These are phyloP conservation scores for Fopius arisanus DNA, from an alignment of 1,140 invertebrate genomes.

Conservation along the genomic window DNA sequence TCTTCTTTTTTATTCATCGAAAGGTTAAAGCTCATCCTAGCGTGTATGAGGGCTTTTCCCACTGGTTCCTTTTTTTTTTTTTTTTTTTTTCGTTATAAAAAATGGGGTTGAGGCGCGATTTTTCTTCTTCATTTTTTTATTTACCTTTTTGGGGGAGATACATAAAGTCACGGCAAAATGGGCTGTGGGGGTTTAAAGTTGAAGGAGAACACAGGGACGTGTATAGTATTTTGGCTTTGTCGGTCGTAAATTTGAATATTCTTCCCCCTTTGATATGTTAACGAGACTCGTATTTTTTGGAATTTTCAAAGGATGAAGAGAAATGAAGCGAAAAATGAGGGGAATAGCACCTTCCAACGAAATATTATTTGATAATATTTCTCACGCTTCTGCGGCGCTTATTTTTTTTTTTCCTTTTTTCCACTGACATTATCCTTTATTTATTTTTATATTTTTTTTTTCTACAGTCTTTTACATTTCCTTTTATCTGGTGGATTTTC, in stretches of 20 bases:
- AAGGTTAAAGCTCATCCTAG: conserved; percentile 27
- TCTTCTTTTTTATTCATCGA: conserved; percentile 18
- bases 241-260: conserved; percentile 59
- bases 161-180: not conserved
- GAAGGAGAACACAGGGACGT: not conserved
- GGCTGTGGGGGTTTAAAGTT: not conserved
- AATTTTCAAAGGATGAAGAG: not conserved
- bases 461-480: not conserved
- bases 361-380: conserved; percentile 50
- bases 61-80: no score
- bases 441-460: conserved; percentile 5
- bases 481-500: not conserved
- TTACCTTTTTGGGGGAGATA: not conserved
- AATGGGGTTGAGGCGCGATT: not conserved
- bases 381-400: not conserved
- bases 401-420: conserved; percentile 14
- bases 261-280: conserved; percentile 58
- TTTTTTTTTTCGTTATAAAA: not conserved
- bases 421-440: not conserved
- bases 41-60: conserved; percentile 4
- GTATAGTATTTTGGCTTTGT: conserved; percentile 29
- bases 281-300: conserved; percentile 37
- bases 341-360: not conserved
- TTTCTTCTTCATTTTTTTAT: no score
- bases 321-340: not conserved